Evolutionary conservation across 30 jellyfish, hydroid and myxozoan species (phyloP).

Genomic region (Aurelia sp.): DNA sequence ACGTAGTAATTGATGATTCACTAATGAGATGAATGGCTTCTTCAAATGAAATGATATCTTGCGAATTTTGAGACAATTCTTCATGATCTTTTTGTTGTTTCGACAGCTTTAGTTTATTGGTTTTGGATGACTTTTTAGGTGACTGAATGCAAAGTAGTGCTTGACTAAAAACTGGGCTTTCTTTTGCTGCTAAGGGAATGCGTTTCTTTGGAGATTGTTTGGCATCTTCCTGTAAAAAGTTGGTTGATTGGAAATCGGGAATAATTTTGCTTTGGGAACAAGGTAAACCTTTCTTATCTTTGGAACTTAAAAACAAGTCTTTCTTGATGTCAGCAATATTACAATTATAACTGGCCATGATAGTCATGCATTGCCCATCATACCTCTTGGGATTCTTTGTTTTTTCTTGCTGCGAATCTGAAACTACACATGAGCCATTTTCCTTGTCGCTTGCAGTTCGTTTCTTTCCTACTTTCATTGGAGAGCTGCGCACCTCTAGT

Average conservation of each 20-base stretch:
- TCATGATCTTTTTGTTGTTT: background rate
- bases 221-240: no score
- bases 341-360: background rate
- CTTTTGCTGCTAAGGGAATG: background rate
- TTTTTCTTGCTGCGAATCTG: background rate
- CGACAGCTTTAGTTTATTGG: background rate
- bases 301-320: background rate
- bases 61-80: background rate
- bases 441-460: no score
- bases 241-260: no score
- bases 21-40: constrained; percentile 36
- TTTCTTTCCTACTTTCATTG: no score
- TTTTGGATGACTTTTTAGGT: background rate
- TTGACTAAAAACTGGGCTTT: background rate
- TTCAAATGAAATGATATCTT: constrained; percentile 26
- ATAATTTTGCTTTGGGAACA: no score
- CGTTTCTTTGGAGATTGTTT: background rate
- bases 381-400: background rate
- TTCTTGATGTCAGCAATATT: background rate
- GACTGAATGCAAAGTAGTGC: background rate
- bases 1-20: constrained; percentile 11
- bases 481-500: no score
- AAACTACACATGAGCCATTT: background rate
- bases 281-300: background rate
- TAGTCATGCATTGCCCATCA: constrained; percentile 6